Base-by-base conservation (phyloP, 2,888 invertebrate genomes). In the Antitype chi region DNA sequence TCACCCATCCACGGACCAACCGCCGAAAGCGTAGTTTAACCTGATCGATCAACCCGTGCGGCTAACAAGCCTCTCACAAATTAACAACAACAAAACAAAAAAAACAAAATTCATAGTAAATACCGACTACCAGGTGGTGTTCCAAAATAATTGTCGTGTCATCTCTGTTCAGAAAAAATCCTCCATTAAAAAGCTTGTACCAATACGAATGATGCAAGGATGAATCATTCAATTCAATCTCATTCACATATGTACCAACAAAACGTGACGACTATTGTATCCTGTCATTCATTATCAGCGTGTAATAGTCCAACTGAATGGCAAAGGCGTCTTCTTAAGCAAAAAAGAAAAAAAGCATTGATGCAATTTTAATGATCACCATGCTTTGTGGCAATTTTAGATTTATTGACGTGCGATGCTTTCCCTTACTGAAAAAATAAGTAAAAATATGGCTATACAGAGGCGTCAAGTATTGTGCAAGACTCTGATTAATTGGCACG, bases 321-420 rank as follows among this genome's bases (percentile, higher is more conserved):
- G n/a, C 7, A 53, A 69, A 15, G 3, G 3, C 25, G 9, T 53
- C 67, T 64, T 38, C 11, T 23, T 0, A 17, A 11, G 38, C 53
- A 49, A 15, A 52, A 55, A 62, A 53, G 23, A 15, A 57, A 15
- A 57, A 17, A 57, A n/a, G 28, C 76, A 60, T 76, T 69, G 59
- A 82, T 64, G 38, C 53, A 66, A 43, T 38, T 78, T 78, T 76
- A 76, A 80, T 76, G 68, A 82, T 55, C 63, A 53, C 38, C 28
- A 4, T 25, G 2, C 9, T 28, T 20, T 15, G 20, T 43, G 47
- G 47, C 6, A 4, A 52, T 63, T 52, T 63, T 6, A 38, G 20
- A 38, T 2, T 9, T 25, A 52, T 64, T 71, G 32, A 25, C 9
- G 17, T 32, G 17, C 38, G 7, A 25, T 73, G n/a, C 66, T 80